Evolutionary conservation across 2,113 vertebrate genomes (phyloP).

Genomic region (Psophia crepitans): DNA sequence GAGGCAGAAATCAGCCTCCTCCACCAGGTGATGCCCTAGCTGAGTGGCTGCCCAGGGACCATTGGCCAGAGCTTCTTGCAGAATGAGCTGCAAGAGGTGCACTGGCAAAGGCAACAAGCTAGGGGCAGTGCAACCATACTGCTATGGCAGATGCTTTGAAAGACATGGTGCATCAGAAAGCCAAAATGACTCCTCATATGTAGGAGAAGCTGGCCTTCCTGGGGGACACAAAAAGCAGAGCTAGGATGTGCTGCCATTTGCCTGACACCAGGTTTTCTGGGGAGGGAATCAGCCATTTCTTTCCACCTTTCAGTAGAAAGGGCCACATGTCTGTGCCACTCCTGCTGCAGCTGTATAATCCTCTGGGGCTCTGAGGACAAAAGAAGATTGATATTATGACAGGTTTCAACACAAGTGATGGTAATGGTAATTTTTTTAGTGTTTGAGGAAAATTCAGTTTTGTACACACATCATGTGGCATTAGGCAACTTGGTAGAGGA

Average conservation of each 20-base stretch:
- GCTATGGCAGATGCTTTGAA: neutral
- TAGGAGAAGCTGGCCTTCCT: neutral
- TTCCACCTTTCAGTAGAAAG: neutral
- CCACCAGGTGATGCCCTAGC: neutral
- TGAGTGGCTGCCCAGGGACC: neutral
- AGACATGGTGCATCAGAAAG: neutral
- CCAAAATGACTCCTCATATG: neutral
- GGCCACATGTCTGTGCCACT: neutral
- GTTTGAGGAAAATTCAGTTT: neutral
- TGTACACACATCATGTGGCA: neutral
- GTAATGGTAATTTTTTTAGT: neutral
- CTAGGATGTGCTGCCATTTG: neutral
- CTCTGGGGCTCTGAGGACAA: neutral
- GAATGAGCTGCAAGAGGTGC: neutral
- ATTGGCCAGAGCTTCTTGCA: neutral
- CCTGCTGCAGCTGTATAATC: neutral
- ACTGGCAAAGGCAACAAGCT: neutral
- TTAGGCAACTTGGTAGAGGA: neutral
- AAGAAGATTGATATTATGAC: neutral
- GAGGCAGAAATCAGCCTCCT: neutral
- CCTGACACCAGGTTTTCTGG: neutral
- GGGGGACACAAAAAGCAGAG: neutral
- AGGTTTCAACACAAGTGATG: neutral
- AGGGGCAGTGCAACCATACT: fast-evolving
- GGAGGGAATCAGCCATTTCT: neutral